Conservation (phyloP, 2,888 invertebrate genomes). For the Meghimatium bilineatum region DNA sequence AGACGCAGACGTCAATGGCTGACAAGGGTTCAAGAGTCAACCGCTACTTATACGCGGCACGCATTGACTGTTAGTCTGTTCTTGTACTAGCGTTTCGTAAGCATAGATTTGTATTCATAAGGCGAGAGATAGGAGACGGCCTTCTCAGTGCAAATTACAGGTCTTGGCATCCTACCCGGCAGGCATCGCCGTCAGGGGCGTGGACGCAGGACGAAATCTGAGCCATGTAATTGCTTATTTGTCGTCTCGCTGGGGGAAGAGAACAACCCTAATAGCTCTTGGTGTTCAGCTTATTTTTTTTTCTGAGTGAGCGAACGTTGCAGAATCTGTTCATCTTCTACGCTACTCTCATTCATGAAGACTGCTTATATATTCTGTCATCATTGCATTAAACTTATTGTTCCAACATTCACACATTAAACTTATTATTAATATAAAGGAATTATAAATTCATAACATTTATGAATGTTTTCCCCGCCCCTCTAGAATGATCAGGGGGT, state of each 20-base stretch:
- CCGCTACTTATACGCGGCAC: not conserved
- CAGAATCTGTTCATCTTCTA: not conserved
- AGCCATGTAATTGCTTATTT: slow-evolving; percentile 23
- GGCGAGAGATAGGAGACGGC: not conserved
- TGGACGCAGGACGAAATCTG: slow-evolving; percentile 6
- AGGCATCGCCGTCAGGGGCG: slow-evolving; percentile 10
- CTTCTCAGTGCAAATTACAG: slow-evolving; percentile 24
- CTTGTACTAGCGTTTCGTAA: not conserved
- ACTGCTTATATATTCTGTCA: not conserved
- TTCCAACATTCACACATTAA: too few species aligned
- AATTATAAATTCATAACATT: too few species aligned
- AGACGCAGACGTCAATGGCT: not conserved
- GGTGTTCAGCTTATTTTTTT: not conserved
- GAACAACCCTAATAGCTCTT: not conserved
- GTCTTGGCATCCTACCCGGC: not conserved
- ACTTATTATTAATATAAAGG: too few species aligned
- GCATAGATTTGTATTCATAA: slow-evolving; percentile 22
- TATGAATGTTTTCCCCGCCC: too few species aligned
- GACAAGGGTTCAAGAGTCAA: not conserved
- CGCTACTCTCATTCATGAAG: not conserved
- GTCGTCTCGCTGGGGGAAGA: not conserved
- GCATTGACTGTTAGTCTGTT: not conserved
- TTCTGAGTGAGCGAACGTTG: not conserved
- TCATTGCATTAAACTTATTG: not conserved
- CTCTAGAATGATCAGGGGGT: too few species aligned